These are phyloP conservation scores for Mesorhabditis sp. DNA, from an alignment of 2,888 invertebrate species.

Conservation along the genomic window DNA sequence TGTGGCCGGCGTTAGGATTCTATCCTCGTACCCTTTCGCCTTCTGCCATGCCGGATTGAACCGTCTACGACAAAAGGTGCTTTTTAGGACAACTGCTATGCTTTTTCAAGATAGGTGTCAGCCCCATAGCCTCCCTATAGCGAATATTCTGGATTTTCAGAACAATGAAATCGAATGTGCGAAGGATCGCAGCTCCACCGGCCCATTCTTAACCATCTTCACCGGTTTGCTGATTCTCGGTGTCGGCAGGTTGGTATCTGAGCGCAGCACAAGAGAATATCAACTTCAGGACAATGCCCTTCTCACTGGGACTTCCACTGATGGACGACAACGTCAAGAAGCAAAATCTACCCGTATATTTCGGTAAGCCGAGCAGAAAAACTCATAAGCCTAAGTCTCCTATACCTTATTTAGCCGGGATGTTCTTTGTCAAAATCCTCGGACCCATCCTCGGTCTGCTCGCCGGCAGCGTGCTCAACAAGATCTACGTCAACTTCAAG, in stretches of 20 bases:
- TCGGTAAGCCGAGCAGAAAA: constrained; percentile 33
- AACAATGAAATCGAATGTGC: constrained; percentile 29
- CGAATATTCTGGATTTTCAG: constrained; percentile 18
- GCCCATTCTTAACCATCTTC: constrained; percentile 56
- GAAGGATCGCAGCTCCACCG: constrained; percentile 37
- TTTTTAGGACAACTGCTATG: constrained; percentile 15
- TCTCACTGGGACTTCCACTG: constrained; percentile 56
- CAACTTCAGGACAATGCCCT: constrained; percentile 55
- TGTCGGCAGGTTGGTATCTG: constrained; percentile 34
- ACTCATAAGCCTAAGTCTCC: not conserved
- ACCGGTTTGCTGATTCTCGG: constrained; percentile 55
- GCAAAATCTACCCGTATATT: constrained; percentile 54
- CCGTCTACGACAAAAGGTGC: constrained; percentile 26
- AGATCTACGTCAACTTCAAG: constrained; percentile 52
- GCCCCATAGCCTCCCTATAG: no score
- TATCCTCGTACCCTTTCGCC: constrained; percentile 42
- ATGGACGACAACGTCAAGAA: constrained; percentile 58
- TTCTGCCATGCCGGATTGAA: constrained; percentile 49
- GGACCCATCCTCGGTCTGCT: constrained; percentile 56
- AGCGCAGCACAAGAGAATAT: not conserved
- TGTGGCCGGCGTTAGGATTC: constrained; percentile 27
- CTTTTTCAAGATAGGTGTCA: not conserved
- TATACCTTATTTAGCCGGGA: constrained; percentile 44
- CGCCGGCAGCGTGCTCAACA: constrained; percentile 53
- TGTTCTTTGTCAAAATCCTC: constrained; percentile 57